phyloP scores from a whole-genome alignment of 1,140 invertebrate genomes.

The Galleria mellonella region DNA sequence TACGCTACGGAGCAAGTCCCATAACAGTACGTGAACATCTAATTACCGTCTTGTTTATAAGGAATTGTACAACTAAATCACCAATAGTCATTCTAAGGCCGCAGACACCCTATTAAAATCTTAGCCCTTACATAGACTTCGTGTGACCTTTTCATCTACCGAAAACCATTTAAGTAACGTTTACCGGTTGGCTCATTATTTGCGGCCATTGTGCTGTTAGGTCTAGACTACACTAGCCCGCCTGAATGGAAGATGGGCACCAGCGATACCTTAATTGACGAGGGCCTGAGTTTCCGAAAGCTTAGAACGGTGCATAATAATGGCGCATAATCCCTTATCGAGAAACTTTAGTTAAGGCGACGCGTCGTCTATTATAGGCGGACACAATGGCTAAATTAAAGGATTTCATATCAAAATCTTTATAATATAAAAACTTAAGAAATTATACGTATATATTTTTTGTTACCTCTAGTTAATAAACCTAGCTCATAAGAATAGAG shows the following conservation, averaged over 20 bases:
- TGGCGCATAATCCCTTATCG: slow-evolving; percentile 66
- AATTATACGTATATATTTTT: too few species aligned
- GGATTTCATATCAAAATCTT: too few species aligned
- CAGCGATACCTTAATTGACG: slow-evolving; percentile 69
- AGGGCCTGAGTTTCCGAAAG: slow-evolving; percentile 64
- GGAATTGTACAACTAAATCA: too few species aligned
- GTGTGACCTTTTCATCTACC: slow-evolving; percentile 23
- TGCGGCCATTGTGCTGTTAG: slow-evolving; percentile 54
- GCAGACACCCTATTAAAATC: slow-evolving; percentile 11
- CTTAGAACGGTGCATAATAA: slow-evolving; percentile 67
- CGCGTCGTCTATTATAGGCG: slow-evolving; percentile 18
- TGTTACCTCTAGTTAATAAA: too few species aligned
- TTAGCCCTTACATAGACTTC: slow-evolving; percentile 14
- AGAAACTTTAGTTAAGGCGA: slow-evolving; percentile 43
- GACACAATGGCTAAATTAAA: too few species aligned
- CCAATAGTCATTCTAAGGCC: too few species aligned
- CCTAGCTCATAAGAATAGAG: too few species aligned
- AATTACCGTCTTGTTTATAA: too few species aligned
- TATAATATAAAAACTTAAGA: too few species aligned
- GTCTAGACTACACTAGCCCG: slow-evolving; percentile 26
- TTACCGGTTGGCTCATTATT: slow-evolving; percentile 58
- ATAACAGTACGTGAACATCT: too few species aligned
- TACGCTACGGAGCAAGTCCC: too few species aligned
- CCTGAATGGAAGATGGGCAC: slow-evolving; percentile 54
- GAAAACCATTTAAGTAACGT: slow-evolving; percentile 28